Conservation (phyloP, 2,113 vertebrate genomes). For the Alosa alosa region DNA sequence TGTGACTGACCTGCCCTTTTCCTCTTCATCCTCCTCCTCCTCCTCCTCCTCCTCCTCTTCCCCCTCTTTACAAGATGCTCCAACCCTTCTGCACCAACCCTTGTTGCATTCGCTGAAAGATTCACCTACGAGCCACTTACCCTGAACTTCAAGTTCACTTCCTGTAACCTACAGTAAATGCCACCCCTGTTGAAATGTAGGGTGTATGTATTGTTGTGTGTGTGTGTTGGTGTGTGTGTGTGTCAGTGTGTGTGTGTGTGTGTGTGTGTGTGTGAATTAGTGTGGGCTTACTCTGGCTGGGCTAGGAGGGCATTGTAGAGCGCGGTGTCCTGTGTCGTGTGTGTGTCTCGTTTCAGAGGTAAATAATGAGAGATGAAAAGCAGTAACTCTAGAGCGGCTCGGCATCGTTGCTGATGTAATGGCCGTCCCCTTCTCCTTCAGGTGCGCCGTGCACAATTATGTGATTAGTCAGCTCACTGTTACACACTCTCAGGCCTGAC, state of each 20-base stretch:
- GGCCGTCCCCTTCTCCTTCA: conserved; percentile 35
- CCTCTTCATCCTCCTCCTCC: not conserved
- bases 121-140: conserved; percentile 6
- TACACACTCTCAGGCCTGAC: conserved; percentile 18
- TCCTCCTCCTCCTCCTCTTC: not conserved
- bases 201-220: not conserved
- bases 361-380: conserved; percentile 55
- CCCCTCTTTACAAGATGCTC: not conserved
- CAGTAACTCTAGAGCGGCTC: conserved; percentile 45
- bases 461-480: conserved; percentile 49
- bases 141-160: conserved; percentile 57
- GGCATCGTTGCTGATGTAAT: conserved; percentile 45
- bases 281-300: conserved; percentile 63
- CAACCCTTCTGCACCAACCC: not conserved
- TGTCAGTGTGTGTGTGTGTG: conserved; percentile 25
- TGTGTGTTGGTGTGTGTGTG: not conserved
- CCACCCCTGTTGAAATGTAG: conserved; percentile 35
- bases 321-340: conserved; percentile 53
- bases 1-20: not conserved
- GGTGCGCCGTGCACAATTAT: conserved; percentile 48
- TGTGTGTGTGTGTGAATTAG: conserved; percentile 58
- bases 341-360: conserved; percentile 59
- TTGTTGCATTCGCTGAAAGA: conserved; percentile 25
- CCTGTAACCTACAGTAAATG: conserved; percentile 68
- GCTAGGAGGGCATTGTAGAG: conserved; percentile 57